Evolutionary conservation across 2,113 vertebrate species (phyloP).

Genomic region (Columba janthina): DNA sequence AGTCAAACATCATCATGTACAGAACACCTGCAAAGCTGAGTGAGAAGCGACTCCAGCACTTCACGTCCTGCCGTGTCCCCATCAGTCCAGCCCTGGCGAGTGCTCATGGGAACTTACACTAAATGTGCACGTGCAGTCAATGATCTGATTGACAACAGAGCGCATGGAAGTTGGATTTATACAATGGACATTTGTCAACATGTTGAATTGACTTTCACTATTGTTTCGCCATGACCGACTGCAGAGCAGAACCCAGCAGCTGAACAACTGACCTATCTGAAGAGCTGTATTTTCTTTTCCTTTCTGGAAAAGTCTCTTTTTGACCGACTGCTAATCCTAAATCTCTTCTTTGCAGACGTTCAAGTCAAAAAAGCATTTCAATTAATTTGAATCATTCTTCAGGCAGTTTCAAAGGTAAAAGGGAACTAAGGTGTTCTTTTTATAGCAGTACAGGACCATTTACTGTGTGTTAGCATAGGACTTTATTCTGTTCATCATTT

Average conservation of each 20-base stretch:
- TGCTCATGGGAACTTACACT: neutral
- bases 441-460: neutral
- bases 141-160: neutral
- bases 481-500: neutral
- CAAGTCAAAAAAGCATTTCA: neutral
- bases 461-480: neutral
- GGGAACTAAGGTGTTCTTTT: neutral
- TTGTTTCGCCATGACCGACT: neutral
- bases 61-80: neutral
- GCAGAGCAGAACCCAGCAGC: neutral
- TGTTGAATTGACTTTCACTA: no score
- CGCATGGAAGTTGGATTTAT: neutral
- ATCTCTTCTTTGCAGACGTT: neutral
- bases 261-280: neutral
- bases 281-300: neutral
- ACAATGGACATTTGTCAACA: neutral
- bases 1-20: accelerated
- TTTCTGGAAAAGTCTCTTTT: neutral
- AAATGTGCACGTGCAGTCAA: no score
- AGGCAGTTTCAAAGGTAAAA: neutral
- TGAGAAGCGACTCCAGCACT: neutral
- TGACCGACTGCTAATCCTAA: neutral
- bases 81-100: neutral
- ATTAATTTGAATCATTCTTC: neutral
- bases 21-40: neutral